Base-by-base conservation (phyloP, 2,888 invertebrate genomes). In the Nymphalis c-album region DNA sequence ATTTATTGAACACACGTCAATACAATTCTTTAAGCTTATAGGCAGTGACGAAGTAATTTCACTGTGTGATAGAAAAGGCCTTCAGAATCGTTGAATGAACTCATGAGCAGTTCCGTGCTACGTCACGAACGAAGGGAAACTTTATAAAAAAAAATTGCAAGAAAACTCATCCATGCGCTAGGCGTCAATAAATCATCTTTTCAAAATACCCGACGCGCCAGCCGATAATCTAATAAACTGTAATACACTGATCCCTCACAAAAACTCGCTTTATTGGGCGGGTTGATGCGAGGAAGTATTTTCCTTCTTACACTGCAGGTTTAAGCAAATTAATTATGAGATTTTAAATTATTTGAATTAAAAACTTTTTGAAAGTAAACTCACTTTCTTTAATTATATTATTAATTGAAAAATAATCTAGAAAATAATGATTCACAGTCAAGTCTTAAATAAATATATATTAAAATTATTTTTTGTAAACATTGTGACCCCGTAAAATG, bases 221-320 rank as follows among this genome's bases (percentile, higher is more conserved):
- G 58, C 31, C 71, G 72, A 73, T 74, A 75, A 75, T 73, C 72
- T 75, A 75, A 75, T 74, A 74, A 71, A 73, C 70, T 73, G 72
- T 70, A 74, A 71, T 73, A 66, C 68, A 65, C 65, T 66, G 68
- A 71, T 69, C 73, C 69, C 70, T 70, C 63, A 70, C 74, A 70
- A 73, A 72, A 74, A 74, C 68, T 64, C 70, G 67, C 71, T 74
- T 73, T 73, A 72, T 72, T 73, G 69, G 55, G 64, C 64, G 64
- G 71, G 69, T 68, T 71, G 62, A 69, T 63, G 68, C 65, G 48
- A 62, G 60, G 35, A 65, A 53, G 60, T 66, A n/a, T 60, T 22
- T 67, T 71, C 68, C 66, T 40, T 62, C 66, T 73, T 68, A 63
- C 13, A 55, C 40, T 40, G 10, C 4, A n/a, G 10, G 18, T 13